Percentiles rank a stretch among this genome's conserved stretches.
phyloP scores from a whole-genome alignment of 2,888 invertebrate genomes.

The Muschampia plurimacula region DNA sequence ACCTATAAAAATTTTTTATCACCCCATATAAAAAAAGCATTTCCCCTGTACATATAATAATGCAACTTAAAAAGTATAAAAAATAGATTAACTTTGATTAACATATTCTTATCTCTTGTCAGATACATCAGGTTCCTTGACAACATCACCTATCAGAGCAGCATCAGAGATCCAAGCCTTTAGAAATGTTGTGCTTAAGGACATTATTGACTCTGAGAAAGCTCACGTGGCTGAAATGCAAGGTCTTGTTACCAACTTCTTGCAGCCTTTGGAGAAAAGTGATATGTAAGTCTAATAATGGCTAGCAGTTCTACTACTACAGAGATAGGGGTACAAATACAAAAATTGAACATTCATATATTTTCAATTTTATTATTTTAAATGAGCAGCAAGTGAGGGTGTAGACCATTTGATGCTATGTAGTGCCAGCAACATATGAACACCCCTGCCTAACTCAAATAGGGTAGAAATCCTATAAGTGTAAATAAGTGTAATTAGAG shows the following conservation, averaged over 20 bases:
- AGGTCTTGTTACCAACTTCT: constrained; percentile 92
- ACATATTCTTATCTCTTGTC: constrained; percentile 31
- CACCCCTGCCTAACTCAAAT: too few species aligned
- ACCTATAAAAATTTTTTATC: too few species aligned
- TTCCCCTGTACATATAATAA: background rate
- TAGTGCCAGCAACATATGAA: too few species aligned
- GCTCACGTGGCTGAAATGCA: constrained; percentile 96
- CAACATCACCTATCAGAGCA: constrained; percentile 87
- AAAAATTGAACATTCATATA: too few species aligned
- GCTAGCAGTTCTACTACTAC: too few species aligned
- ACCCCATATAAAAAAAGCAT: too few species aligned
- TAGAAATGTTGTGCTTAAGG: constrained; percentile 93
- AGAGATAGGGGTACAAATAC: background rate
- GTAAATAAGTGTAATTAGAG: too few species aligned
- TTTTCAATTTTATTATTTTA: too few species aligned
- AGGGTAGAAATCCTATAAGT: too few species aligned
- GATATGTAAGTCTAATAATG: constrained; percentile 85
- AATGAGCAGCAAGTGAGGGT: too few species aligned
- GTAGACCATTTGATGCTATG: too few species aligned
- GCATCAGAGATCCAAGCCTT: constrained; percentile 91
- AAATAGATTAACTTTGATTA: background rate
- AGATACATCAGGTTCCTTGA: constrained; percentile 85
- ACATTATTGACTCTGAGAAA: constrained; percentile 96
- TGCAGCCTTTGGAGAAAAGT: constrained; percentile 94
- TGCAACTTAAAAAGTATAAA: background rate